A percentile compares a stretch with the other conserved stretches of the same genome.
phyloP scores from a whole-genome alignment of 2,113 vertebrate species.

The Otolemur garnettii region DNA sequence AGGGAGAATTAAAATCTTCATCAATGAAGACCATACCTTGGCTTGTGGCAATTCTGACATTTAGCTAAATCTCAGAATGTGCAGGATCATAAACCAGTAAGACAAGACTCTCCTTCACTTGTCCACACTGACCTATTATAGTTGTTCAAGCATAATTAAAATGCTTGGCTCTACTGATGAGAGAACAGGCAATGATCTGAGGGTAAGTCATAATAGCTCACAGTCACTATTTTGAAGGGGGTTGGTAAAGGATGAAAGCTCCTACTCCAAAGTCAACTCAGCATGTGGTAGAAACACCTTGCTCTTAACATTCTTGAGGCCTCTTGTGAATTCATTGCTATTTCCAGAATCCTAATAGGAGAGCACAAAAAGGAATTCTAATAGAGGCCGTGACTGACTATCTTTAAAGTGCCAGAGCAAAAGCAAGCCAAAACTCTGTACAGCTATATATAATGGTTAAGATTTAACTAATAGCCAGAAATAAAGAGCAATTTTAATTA shows the following conservation, averaged over 20 bases:
- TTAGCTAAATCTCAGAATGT: background rate
- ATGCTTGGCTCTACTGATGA: constrained; percentile 7
- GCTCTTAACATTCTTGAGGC: background rate
- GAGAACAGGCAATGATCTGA: constrained; percentile 56
- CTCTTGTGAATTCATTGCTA: constrained; percentile 40
- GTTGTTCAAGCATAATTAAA: constrained; percentile 52
- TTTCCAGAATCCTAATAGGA: constrained; percentile 25
- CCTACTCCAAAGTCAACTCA: background rate
- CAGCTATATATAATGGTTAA: background rate
- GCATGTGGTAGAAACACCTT: constrained; percentile 47
- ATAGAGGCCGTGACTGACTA: background rate
- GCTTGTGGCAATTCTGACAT: constrained; percentile 4
- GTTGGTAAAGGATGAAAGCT: constrained; percentile 56
- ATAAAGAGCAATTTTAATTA: constrained; percentile 37
- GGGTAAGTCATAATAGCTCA: constrained; percentile 48
- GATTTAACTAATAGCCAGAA: constrained; percentile 8
- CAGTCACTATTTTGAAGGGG: constrained; percentile 2
- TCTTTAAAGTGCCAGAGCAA: constrained; percentile 24
- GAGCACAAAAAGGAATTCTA: constrained; percentile 33
- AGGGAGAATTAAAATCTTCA: background rate
- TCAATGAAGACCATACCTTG: background rate
- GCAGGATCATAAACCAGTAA: constrained; percentile 19
- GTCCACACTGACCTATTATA: background rate
- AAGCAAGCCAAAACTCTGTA: constrained; percentile 30
- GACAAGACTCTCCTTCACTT: background rate